These are phyloP conservation scores for Scaptomyza caliginosa DNA, from an alignment of 2,888 invertebrate genomes.

Conservation along the genomic window DNA sequence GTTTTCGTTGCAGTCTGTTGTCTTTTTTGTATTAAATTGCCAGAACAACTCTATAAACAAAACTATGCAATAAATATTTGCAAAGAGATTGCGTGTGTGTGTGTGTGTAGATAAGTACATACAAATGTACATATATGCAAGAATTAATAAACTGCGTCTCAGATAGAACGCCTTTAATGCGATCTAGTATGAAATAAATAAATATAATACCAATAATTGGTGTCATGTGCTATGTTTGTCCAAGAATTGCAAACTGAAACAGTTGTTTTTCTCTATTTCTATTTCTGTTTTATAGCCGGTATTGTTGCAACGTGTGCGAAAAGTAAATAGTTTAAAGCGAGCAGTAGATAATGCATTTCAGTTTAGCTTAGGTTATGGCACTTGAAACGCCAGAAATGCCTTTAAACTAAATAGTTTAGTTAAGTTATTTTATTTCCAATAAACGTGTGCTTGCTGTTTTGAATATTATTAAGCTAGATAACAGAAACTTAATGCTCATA, in stretches of 20 bases:
- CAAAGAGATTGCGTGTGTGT: constrained; percentile 18
- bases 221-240: constrained; percentile 38
- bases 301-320: constrained; percentile 30
- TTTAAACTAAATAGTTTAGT: too few relatives aligned
- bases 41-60: constrained; percentile 52
- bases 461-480: background rate
- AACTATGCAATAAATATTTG: constrained; percentile 54
- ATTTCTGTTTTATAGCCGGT: background rate
- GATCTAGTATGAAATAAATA: too few relatives aligned
- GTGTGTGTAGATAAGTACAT: background rate
- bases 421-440: too few relatives aligned
- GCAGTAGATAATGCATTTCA: constrained; percentile 3
- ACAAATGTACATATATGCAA: constrained; percentile 15
- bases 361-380: constrained; percentile 7
- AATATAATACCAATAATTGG: constrained; percentile 12
- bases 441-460: too few relatives aligned
- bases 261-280: constrained; percentile 34
- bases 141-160: constrained; percentile 52
- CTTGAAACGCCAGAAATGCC: background rate
- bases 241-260: constrained; percentile 37
- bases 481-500: constrained; percentile 2
- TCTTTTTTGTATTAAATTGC: constrained; percentile 29
- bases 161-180: constrained; percentile 36
- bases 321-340: background rate
- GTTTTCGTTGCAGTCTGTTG: constrained; percentile 7